Percentiles rank a stretch among this genome's conserved stretches.
These are phyloP conservation scores for Anisognathus igniventris DNA, from an alignment of 2,797 vertebrate genomes.

Conservation along the genomic window DNA sequence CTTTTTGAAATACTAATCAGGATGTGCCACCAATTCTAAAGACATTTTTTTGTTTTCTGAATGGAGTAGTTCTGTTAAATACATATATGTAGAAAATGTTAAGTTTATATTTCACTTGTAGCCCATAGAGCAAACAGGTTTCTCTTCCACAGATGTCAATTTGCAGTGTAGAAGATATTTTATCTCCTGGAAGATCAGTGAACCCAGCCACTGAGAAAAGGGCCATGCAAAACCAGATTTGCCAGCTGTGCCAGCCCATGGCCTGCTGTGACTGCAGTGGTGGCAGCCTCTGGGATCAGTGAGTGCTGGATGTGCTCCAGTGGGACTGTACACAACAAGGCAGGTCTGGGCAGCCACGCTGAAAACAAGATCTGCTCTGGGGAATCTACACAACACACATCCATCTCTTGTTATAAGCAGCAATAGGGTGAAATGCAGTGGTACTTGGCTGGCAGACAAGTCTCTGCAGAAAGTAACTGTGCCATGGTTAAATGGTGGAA, in stretches of 20 bases:
- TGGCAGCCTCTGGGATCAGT: background rate
- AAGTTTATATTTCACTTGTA: background rate
- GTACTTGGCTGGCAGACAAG: background rate
- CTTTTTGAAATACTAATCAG: background rate
- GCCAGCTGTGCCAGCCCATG: background rate
- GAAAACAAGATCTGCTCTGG: background rate
- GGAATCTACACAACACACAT: background rate
- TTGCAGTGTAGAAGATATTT: background rate
- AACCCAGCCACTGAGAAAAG: background rate
- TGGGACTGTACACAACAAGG: fast-evolving
- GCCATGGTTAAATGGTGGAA: background rate
- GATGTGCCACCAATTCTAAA: background rate
- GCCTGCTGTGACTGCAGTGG: background rate
- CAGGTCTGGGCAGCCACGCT: background rate
- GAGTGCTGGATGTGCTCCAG: fast-evolving
- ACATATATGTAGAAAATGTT: background rate
- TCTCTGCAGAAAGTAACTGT: background rate
- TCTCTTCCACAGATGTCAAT: background rate
- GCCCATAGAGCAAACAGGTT: background rate
- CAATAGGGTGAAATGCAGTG: background rate
- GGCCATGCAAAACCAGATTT: background rate
- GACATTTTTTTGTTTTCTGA: background rate
- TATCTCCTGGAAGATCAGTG: background rate
- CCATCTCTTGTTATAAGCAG: background rate
- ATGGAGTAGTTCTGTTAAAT: background rate